Percentiles rank a stretch among this genome's conserved stretches.
phyloP scores from a whole-genome alignment of 1,140 invertebrate species.

The Dreissena rostriformis region DNA sequence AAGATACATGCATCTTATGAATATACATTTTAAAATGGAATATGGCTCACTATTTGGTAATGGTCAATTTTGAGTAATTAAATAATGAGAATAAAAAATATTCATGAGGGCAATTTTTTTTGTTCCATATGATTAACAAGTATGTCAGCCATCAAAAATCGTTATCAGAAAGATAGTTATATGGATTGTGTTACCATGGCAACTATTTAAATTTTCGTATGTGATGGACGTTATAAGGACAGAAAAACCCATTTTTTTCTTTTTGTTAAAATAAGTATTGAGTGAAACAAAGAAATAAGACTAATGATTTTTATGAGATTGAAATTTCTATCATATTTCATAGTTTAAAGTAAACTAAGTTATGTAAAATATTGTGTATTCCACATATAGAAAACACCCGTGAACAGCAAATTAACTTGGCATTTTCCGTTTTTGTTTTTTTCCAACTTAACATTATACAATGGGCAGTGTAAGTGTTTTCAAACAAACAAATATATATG shows the following conservation, averaged over 20 bases:
- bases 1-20: too few species aligned
- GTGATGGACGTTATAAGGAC: slow-evolving; percentile 1
- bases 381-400: not conserved
- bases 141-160: not conserved
- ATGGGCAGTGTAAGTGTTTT: not conserved
- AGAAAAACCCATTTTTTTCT: not conserved
- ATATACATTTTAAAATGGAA: not conserved
- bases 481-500: not conserved
- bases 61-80: not conserved
- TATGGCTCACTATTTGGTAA: not conserved
- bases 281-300: not conserved
- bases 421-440: not conserved
- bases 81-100: not conserved
- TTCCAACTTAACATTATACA: not conserved
- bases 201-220: not conserved
- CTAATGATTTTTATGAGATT: not conserved
- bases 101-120: not conserved
- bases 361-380: not conserved
- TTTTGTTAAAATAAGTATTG: not conserved
- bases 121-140: not conserved
- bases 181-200: not conserved
- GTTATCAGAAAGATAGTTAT: not conserved
- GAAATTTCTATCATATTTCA: not conserved
- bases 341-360: not conserved
- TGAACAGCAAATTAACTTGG: not conserved